Conservation (phyloP, 2,888 invertebrate genomes). For the Poecilobothrus nobilitatus region DNA sequence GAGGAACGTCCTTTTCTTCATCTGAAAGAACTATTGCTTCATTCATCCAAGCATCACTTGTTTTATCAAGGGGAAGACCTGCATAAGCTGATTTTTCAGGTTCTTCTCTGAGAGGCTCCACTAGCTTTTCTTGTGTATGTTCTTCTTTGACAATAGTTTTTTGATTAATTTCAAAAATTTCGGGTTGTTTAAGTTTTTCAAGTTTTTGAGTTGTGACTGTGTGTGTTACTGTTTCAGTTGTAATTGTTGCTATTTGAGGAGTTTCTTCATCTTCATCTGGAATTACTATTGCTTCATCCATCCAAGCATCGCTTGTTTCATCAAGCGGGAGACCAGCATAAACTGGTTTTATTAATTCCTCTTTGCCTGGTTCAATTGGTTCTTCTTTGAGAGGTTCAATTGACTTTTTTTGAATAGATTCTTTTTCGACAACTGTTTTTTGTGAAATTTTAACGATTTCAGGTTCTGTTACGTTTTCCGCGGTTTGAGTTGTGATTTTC, state of each 20-base stretch:
- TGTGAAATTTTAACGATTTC: too few species aligned
- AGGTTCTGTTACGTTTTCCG: not conserved
- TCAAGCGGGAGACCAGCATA: conserved; percentile 35
- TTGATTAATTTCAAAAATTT: not conserved
- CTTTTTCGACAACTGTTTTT: not conserved
- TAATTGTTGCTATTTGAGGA: conserved; percentile 3
- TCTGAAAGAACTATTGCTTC: conserved; percentile 30
- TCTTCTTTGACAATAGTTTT: not conserved
- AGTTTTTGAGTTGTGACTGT: not conserved
- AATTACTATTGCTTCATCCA: conserved; percentile 31
- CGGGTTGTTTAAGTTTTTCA: not conserved
- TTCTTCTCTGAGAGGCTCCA: conserved; percentile 9
- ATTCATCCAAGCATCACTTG: conserved; percentile 34
- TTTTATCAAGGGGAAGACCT: conserved; percentile 34
- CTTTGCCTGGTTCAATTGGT: not conserved
- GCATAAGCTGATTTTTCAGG: conserved; percentile 29
- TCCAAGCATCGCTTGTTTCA: conserved; percentile 32
- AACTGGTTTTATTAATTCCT: conserved; percentile 26
- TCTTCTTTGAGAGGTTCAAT: not conserved
- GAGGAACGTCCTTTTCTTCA: conserved; percentile 23
- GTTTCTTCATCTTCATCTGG: conserved; percentile 27
- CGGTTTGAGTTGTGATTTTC: not conserved
- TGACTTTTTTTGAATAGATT: not conserved
- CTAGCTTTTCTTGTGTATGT: not conserved
- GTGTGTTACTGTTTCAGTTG: not conserved